phyloP scores from a whole-genome alignment of 2,888 invertebrate genomes.

The Heliconius aoede region DNA sequence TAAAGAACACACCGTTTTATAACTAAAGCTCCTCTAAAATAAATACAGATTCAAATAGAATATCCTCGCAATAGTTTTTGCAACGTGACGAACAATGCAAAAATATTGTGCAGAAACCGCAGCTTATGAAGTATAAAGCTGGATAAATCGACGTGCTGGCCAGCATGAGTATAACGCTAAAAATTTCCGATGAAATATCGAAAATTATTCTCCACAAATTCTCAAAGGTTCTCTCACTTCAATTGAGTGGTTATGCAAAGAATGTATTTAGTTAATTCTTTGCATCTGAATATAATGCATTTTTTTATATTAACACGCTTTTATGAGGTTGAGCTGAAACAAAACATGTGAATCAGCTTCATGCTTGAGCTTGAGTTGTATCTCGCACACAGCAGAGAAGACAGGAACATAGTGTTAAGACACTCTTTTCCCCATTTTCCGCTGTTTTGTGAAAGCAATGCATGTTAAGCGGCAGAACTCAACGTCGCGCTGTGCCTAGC shows the following conservation, averaged over 20 bases:
- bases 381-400: no score
- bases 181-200: conserved; percentile 22
- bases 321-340: no score
- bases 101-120: conserved; percentile 18
- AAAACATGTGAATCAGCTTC: no score
- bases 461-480: no score
- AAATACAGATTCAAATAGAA: conserved; percentile 12
- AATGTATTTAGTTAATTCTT: not conserved
- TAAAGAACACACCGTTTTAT: not conserved
- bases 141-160: conserved; percentile 30
- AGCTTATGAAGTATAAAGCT: conserved; percentile 33
- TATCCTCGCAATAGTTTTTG: not conserved
- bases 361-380: no score
- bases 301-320: not conserved
- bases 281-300: not conserved
- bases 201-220: conserved; percentile 16
- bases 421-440: no score
- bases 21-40: not conserved
- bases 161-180: conserved; percentile 1
- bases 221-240: conserved; percentile 10
- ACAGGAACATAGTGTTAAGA: no score
- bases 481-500: no score
- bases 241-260: not conserved
- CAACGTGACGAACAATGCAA: conserved; percentile 24
- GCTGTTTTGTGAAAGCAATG: no score